Evolutionary conservation across 2,113 vertebrate species (phyloP), one percentile per base, ranked within the genome.

Genomic region (Atrichornis clamosus): DNA sequence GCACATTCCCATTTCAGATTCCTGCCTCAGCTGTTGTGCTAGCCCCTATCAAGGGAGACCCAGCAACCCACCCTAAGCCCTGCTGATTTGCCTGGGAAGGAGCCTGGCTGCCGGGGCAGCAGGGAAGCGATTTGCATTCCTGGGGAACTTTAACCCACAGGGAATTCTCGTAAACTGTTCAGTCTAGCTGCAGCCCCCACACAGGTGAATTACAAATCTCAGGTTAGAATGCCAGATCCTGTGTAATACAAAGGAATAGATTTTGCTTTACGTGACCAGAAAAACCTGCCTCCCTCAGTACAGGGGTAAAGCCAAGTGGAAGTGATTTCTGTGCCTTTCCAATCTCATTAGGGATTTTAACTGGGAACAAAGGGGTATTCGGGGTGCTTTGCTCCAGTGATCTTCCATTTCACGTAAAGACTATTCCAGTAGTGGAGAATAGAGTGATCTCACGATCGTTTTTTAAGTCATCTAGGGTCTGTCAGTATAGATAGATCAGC

Each of bases 271-370:
- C 64, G 28, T 32, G 27, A 52, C 35, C 75, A 92, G 87, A 69
- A 93, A 63, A 74, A 63, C 33, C 16, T 9, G 1, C 3, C 26
- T 56, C 52, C 24, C 26, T 84, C 42, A 26, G 33, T 69, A 42
- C 2, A 7, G 60, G n/a, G 35, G 62, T 72, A 87, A 92, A 93
- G 39, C 24, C 62, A 88, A 76, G 53, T 39, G 37, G 75, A 93
- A 82, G 37, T 42, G 26, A 78, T 84, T 83, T 86, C 64, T 88
- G 44, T 69, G 41, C 58, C 53, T 84, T 93, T 77, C 56, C 87
- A 78, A 42, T 62, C 60, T 87, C 69, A 78, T 91, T 95, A 91
- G 47, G 32, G 74, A 84, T 75, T 87, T 87, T 63, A 87, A 78
- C 21, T 11, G 52, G 83, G 33, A 93, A 87, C 35, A 83, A 93